A percentile compares a stretch with the other conserved stretches of the same genome.
Evolutionary conservation across 2,113 vertebrate species (phyloP).

Genomic region (Percina caprodes): DNA sequence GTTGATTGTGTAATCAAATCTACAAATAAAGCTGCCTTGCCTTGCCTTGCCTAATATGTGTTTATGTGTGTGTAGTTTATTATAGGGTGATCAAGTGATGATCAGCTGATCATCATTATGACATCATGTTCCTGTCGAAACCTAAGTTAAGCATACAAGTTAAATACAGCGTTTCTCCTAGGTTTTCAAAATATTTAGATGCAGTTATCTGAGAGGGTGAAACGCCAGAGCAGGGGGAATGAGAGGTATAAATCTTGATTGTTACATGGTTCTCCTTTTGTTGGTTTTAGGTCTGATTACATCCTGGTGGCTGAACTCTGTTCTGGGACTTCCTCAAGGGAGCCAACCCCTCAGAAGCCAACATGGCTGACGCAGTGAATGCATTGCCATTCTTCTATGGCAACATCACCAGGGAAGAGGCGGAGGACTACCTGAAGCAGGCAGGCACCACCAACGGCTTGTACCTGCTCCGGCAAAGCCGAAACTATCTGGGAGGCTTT

Average conservation of each 20-base stretch:
- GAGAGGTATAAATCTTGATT: background rate
- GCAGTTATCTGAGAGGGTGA: too few species aligned
- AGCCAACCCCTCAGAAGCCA: conserved; percentile 9
- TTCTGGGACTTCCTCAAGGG: background rate
- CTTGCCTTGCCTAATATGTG: too few species aligned
- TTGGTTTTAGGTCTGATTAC: conserved; percentile 37
- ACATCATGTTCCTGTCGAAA: background rate
- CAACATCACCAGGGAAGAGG: conserved; percentile 96
- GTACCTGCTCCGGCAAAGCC: conserved; percentile 93
- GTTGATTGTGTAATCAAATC: too few species aligned
- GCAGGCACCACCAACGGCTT: conserved; percentile 86
- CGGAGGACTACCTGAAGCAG: conserved; percentile 90
- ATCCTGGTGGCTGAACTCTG: conserved; percentile 20
- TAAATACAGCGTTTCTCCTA: background rate
- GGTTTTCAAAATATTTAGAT: too few species aligned
- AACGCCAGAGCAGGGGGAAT: too few species aligned
- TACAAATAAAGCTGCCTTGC: too few species aligned
- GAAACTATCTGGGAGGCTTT: conserved; percentile 94
- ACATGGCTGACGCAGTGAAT: conserved; percentile 83
- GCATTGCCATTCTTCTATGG: conserved; percentile 92
- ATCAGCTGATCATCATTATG: background rate
- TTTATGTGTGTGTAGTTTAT: background rate
- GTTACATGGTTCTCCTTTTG: background rate
- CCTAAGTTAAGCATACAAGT: background rate
- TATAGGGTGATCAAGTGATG: background rate